Evolutionary conservation across 2,113 vertebrate species (phyloP).

Genomic region (Channa maculata): DNA sequence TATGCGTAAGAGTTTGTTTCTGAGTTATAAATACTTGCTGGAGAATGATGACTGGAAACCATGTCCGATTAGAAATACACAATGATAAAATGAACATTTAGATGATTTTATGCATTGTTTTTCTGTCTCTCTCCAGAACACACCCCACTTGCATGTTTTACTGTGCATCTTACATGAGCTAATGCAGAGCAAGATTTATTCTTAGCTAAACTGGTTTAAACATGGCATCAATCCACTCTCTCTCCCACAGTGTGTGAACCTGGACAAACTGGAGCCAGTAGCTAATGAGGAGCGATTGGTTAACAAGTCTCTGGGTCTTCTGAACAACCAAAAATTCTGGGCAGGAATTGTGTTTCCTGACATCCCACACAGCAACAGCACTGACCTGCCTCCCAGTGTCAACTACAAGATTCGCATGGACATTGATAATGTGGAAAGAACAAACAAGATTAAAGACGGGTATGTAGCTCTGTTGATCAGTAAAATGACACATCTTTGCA

Average conservation of each 20-base stretch:
- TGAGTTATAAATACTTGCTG: background rate
- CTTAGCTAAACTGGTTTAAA: background rate
- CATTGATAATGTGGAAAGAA: constrained; percentile 98
- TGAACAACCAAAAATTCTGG: constrained; percentile 95
- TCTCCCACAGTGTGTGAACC: constrained; percentile 90
- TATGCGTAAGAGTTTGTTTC: no score
- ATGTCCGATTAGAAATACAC: background rate
- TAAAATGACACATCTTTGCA: fast-evolving
- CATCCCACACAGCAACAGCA: constrained; percentile 78
- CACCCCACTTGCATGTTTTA: background rate
- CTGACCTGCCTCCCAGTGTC: constrained; percentile 89
- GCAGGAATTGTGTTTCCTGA: constrained; percentile 94
- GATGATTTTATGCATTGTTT: background rate
- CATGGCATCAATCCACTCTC: background rate
- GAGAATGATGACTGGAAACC: background rate
- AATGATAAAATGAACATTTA: background rate
- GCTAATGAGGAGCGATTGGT: constrained; percentile 91
- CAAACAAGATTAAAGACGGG: constrained; percentile 98
- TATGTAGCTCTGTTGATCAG: constrained; percentile 54
- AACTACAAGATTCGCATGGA: constrained; percentile 99
- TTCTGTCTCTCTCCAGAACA: background rate
- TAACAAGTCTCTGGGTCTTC: constrained; percentile 93
- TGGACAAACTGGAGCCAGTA: constrained; percentile 95
- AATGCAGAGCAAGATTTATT: background rate
- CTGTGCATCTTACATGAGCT: background rate